A percentile compares a stretch with the other conserved stretches of the same genome.
Evolutionary conservation across 2,888 invertebrate species (phyloP).

Genomic region (Ectobius pallidus): DNA sequence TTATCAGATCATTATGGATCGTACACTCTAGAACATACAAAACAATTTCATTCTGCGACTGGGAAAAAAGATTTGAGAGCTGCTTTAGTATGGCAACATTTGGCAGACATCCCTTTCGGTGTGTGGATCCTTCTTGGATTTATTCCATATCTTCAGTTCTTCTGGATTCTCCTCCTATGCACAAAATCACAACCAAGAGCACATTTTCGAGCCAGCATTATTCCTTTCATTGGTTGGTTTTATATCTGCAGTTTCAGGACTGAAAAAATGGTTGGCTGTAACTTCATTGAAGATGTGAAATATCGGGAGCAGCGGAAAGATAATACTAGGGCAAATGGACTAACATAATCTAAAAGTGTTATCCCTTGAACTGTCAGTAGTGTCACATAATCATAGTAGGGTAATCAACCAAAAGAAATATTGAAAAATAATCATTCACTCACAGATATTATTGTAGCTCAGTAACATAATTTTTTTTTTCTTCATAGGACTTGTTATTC

Average conservation of each 20-base stretch:
- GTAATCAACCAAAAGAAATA: too few relatives aligned
- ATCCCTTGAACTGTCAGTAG: too few relatives aligned
- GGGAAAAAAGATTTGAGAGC: constrained; percentile 9
- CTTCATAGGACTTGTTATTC: too few relatives aligned
- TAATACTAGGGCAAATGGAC: background rate
- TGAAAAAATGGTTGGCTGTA: background rate
- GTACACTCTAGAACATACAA: constrained; percentile 12
- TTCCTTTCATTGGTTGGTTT: constrained; percentile 22
- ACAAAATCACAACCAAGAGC: constrained; percentile 21
- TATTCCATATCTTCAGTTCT: constrained; percentile 22
- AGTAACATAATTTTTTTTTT: too few relatives aligned
- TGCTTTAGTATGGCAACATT: constrained; percentile 15
- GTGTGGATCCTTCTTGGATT: constrained; percentile 15
- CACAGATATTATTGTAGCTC: too few relatives aligned
- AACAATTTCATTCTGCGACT: background rate
- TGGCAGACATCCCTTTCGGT: constrained; percentile 19
- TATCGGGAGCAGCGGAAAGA: background rate
- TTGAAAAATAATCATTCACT: too few relatives aligned
- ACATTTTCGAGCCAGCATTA: constrained; percentile 13
- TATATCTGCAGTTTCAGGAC: background rate
- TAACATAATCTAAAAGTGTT: background rate
- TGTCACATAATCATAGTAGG: too few relatives aligned
- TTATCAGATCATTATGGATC: constrained; percentile 19
- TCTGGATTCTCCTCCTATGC: constrained; percentile 18
- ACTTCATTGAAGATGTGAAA: background rate